phyloP scores from a whole-genome alignment of 1,140 invertebrate species.

The Oscheius sp. region DNA sequence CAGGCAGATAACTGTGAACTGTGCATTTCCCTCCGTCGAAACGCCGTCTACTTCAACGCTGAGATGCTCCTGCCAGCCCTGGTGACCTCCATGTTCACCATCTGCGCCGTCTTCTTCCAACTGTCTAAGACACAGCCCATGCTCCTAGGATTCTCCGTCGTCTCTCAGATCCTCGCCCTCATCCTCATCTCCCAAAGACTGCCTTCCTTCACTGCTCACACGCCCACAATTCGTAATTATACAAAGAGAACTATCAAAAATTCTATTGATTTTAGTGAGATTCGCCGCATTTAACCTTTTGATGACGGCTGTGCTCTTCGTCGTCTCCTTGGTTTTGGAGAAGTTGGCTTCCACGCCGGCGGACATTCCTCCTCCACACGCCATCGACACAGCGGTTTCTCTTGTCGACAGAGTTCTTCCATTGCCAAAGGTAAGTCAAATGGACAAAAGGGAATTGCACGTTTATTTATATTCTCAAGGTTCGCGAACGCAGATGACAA shows the following conservation, averaged over 20 bases:
- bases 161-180: slow-evolving; percentile 52
- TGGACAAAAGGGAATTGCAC: too few species aligned
- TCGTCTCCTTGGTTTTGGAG: slow-evolving; percentile 47
- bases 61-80: slow-evolving; percentile 58
- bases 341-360: slow-evolving; percentile 45
- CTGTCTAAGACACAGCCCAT: slow-evolving; percentile 50
- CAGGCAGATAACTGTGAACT: slow-evolving; percentile 59
- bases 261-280: slow-evolving; percentile 43
- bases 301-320: slow-evolving; percentile 51
- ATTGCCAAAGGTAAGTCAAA: slow-evolving; percentile 20
- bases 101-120: slow-evolving; percentile 56
- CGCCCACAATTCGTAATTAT: slow-evolving; percentile 57
- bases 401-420: slow-evolving; percentile 36
- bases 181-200: slow-evolving; percentile 53
- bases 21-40: slow-evolving; percentile 52
- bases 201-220: slow-evolving; percentile 52
- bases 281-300: slow-evolving; percentile 55
- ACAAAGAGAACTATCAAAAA: neutral
- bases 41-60: slow-evolving; percentile 57
- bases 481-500: neutral
- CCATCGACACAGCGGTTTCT: slow-evolving; percentile 26
- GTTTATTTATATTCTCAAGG: too few species aligned
- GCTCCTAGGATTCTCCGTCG: slow-evolving; percentile 52
- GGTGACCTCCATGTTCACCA: slow-evolving; percentile 51
- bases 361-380: slow-evolving; percentile 58